phyloP scores from a whole-genome alignment of 2,113 vertebrate species.

The Pseudopodoces humilis region DNA sequence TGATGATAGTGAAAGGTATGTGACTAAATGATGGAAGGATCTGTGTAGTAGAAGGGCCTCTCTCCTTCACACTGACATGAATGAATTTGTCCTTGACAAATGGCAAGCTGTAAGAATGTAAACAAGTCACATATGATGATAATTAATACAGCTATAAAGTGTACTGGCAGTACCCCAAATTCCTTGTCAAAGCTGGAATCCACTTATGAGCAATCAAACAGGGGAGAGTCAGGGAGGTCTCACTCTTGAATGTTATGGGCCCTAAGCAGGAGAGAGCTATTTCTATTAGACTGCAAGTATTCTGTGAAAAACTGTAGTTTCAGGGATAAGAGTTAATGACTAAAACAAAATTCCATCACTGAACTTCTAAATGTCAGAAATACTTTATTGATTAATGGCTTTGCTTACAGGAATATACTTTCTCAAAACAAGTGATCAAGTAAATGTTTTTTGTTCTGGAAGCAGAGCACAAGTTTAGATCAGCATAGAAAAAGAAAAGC shows the following conservation, averaged over 20 bases:
- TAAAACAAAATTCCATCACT: neutral
- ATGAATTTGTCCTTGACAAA: neutral
- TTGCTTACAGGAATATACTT: neutral
- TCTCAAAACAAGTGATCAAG: neutral
- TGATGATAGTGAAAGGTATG: neutral
- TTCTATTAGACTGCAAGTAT: neutral
- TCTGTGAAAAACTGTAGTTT: neutral
- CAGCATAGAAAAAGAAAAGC: too few relatives aligned
- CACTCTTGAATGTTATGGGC: fast-evolving
- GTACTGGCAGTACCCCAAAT: neutral
- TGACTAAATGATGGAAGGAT: neutral
- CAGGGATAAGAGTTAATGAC: neutral
- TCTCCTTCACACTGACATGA: neutral
- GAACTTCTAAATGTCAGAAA: neutral
- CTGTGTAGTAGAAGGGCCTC: neutral
- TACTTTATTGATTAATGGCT: neutral
- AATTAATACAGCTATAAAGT: neutral
- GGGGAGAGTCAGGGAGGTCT: neutral
- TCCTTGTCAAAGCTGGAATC: neutral
- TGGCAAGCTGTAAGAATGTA: neutral
- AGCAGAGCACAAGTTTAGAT: neutral
- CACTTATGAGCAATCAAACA: neutral
- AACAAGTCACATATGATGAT: neutral
- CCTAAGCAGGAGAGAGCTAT: neutral
- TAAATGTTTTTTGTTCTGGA: neutral